phyloP scores from a whole-genome alignment of 2,888 invertebrate genomes.

The Athalia rosae region DNA sequence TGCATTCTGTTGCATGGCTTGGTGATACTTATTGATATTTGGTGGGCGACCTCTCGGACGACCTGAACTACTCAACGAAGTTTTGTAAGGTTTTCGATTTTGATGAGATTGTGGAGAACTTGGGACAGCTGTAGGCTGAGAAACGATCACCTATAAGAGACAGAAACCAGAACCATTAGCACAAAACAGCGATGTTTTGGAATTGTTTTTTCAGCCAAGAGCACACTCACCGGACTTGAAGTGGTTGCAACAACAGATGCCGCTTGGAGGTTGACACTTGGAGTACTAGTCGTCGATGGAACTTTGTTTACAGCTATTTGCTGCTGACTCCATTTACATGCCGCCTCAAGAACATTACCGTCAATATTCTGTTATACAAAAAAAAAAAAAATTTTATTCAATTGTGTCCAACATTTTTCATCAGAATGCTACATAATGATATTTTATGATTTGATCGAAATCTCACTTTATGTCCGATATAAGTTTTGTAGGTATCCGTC shows the following conservation, averaged over 20 bases:
- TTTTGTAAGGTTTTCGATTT: conserved; percentile 60
- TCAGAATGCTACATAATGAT: background rate
- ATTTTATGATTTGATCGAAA: background rate
- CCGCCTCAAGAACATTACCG: conserved; percentile 81
- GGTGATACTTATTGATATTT: conserved; percentile 68
- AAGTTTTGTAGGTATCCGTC: conserved; percentile 82
- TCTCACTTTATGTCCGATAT: conserved; percentile 77
- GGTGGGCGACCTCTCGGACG: conserved; percentile 76
- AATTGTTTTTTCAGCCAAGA: conserved; percentile 49
- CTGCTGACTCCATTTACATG: conserved; percentile 83
- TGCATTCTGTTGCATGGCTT: conserved; percentile 55
- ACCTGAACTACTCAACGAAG: conserved; percentile 67
- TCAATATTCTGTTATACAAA: conserved; percentile 74
- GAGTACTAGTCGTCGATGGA: conserved; percentile 70
- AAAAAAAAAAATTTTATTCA: conserved; percentile 7
- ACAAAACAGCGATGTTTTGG: no score
- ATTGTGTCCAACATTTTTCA: background rate
- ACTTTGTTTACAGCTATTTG: conserved; percentile 78
- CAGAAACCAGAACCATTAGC: conserved; percentile 25
- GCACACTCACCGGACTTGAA: conserved; percentile 57
- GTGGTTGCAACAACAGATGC: conserved; percentile 54
- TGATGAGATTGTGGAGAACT: conserved; percentile 57
- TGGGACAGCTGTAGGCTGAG: conserved; percentile 51
- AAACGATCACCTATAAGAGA: conserved; percentile 46
- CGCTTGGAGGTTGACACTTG: conserved; percentile 49